These are phyloP conservation scores for Theretra japonica DNA, from an alignment of 2,888 invertebrate species.

Conservation along the genomic window DNA sequence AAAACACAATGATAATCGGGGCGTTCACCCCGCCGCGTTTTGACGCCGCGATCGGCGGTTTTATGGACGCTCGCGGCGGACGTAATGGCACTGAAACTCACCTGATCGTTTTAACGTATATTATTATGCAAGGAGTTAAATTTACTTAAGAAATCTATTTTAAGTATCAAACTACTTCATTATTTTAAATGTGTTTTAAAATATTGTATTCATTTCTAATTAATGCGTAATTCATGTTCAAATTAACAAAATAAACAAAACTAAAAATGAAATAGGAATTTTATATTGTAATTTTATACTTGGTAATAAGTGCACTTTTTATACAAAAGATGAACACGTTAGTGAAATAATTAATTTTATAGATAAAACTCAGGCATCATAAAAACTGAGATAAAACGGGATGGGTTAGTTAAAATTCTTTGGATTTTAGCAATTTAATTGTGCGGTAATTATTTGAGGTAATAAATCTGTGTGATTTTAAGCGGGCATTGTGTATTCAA, in stretches of 20 bases:
- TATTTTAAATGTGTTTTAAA: too few relatives aligned
- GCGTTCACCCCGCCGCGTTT: slow-evolving; percentile 59
- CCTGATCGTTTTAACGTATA: not conserved
- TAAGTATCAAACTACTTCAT: too few relatives aligned
- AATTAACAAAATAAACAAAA: not conserved
- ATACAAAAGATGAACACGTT: too few relatives aligned
- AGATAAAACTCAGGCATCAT: not conserved
- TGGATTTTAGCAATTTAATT: slow-evolving; percentile 14
- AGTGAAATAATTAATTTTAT: not conserved
- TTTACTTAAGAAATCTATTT: too few relatives aligned
- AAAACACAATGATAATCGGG: slow-evolving; percentile 74
- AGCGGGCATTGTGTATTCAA: slow-evolving; percentile 18
- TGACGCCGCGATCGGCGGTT: slow-evolving; percentile 1
- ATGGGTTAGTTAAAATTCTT: slow-evolving; percentile 23
- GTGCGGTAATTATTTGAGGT: slow-evolving; percentile 10
- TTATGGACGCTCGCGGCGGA: not conserved
- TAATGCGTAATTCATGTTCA: too few relatives aligned
- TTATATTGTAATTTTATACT: not conserved
- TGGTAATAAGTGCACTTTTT: not conserved
- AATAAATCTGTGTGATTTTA: slow-evolving; percentile 24
- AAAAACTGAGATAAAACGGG: slow-evolving; percentile 1
- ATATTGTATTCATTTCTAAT: too few relatives aligned
- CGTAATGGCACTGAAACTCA: not conserved
- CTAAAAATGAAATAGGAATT: not conserved
- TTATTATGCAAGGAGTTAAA: not conserved